These are phyloP conservation scores for Lagopus muta DNA, from an alignment of 2,113 vertebrate species.

Conservation along the genomic window DNA sequence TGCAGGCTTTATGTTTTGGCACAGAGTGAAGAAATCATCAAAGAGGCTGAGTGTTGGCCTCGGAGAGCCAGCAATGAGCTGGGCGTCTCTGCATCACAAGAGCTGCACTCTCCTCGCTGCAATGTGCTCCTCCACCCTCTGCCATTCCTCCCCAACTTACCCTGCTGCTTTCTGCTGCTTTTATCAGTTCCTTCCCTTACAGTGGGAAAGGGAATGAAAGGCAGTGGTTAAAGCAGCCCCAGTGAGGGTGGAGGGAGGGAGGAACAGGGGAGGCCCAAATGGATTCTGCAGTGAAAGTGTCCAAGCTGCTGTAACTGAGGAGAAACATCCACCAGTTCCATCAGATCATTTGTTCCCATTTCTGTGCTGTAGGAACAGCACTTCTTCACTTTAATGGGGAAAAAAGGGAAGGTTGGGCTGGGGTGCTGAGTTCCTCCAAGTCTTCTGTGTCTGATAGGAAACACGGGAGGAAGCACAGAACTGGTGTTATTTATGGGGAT, in stretches of 20 bases:
- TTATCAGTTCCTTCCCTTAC: background rate
- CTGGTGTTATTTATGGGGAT: background rate
- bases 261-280: no score
- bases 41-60: background rate
- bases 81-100: background rate
- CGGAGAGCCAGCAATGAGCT: background rate
- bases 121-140: background rate
- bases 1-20: conserved; percentile 45
- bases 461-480: background rate
- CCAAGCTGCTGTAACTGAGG: no score
- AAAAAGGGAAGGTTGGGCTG: background rate
- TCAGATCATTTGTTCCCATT: background rate
- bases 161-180: background rate
- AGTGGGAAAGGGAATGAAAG: background rate
- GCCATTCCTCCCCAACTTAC: background rate
- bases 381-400: background rate
- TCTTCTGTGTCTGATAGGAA: background rate
- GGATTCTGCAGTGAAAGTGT: no score
- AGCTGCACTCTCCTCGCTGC: background rate
- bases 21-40: conserved; percentile 42
- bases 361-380: background rate
- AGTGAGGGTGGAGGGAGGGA: no score
- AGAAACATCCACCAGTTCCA: background rate
- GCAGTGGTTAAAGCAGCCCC: no score
- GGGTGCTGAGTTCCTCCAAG: background rate